Evolutionary conservation across 1,140 invertebrate species (phyloP), one percentile per base, ranked within the genome.

Genomic region (Cotesia typhae): DNA sequence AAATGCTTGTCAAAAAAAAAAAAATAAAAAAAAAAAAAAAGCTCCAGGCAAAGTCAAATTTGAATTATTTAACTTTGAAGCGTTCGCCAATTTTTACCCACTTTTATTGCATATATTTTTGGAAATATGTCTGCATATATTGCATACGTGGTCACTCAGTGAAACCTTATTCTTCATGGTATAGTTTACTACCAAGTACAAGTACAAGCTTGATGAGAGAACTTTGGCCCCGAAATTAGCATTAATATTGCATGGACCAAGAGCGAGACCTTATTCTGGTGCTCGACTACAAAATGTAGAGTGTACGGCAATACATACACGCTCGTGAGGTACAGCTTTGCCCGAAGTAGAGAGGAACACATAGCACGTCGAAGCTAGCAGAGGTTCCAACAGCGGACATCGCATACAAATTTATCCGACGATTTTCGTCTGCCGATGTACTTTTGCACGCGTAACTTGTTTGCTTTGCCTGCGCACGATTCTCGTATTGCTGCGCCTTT

Each of bases 211-310:
- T 67, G 70, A 72, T 41, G 55, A 47, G 53, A 20, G 67, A 72
- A 72, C 64, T 72, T 67, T 47, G 74, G 38, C 7, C 63, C 38
- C 20, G 36, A 67, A 73, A 76, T 76, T 76, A 73, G 75, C 75
- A 76, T 76, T 68, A 76, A 76, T 73, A 74, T 74, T 76, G 75
- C 72, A 71, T 35, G 64, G 61, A 67, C 61, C 63, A 47, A 47
- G 61, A 67, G 52, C 63, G 10, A 47, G 9, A 47, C 41, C 41
- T 47, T 47, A 2, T 47, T 47, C 5, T 47, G 41, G 41, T 47
- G 10, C 41, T 47, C n/a, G 57, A 38, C 10, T 28, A 20, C 64
- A 9, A 28, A 14, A 3, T 17, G 47, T 60, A 17, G 55, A 35
- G 35, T 57, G 20, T 57, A 57, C 10, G 5, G 41, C 41, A 7